Conservation (phyloP, 2,888 invertebrate species). For the Crocallis elinguaria region DNA sequence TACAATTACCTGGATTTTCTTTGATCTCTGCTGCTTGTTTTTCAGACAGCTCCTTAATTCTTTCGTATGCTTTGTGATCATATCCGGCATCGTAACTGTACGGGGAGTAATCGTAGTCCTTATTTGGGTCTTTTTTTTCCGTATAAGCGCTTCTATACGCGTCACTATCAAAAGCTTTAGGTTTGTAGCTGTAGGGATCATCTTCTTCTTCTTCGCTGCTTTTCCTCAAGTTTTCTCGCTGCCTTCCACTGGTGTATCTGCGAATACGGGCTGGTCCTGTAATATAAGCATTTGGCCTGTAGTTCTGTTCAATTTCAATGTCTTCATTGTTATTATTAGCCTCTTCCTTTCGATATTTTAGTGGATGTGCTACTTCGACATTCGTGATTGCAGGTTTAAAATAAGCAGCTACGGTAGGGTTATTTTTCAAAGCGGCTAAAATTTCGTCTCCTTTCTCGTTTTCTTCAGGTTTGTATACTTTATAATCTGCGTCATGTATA, state of each 20-base stretch:
- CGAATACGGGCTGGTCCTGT: conserved; percentile 76
- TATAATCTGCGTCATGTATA: conserved; percentile 78
- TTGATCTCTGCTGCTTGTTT: conserved; percentile 86
- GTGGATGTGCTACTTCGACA: conserved; percentile 73
- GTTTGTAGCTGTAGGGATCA: conserved; percentile 82
- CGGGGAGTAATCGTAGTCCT: conserved; percentile 74
- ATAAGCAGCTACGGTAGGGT: conserved; percentile 74
- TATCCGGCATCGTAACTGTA: conserved; percentile 81
- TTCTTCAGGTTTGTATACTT: conserved; percentile 77
- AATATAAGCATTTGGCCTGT: conserved; percentile 80
- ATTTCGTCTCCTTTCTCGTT: conserved; percentile 71
- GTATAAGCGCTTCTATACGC: conserved; percentile 74
- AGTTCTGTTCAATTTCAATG: conserved; percentile 69
- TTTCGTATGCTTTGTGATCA: conserved; percentile 81
- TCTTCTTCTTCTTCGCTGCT: conserved; percentile 69
- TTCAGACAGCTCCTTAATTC: conserved; percentile 86
- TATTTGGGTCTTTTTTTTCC: conserved; percentile 66
- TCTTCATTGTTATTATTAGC: conserved; percentile 54
- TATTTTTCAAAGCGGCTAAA: conserved; percentile 73
- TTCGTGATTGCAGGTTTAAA: conserved; percentile 75
- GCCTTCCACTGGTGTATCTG: conserved; percentile 78
- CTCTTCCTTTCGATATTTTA: conserved; percentile 74
- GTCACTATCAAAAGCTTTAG: conserved; percentile 79
- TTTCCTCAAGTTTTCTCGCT: conserved; percentile 66
- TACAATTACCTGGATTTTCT: conserved; percentile 87